Evolutionary conservation across 2,888 invertebrate species (phyloP).

Genomic region (Leptinotarsa tumamoca): DNA sequence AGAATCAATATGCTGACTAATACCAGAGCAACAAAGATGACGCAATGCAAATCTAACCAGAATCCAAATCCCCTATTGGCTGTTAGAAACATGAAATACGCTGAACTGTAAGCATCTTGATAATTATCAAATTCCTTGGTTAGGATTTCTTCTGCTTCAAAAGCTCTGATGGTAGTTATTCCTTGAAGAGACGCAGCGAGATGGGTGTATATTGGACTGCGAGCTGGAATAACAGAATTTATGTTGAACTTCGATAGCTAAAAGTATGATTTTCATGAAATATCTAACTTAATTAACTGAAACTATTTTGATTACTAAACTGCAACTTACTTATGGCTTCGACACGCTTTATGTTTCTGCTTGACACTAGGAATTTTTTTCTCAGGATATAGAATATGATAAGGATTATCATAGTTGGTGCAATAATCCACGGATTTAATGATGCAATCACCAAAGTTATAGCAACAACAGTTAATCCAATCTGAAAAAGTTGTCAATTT

Average conservation of each 20-base stretch:
- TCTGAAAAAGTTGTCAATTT: slow-evolving; percentile 41
- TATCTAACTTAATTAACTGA: not conserved
- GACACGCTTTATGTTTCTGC: slow-evolving; percentile 77
- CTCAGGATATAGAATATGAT: slow-evolving; percentile 74
- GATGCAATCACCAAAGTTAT: slow-evolving; percentile 74
- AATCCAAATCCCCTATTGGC: slow-evolving; percentile 78
- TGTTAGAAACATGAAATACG: slow-evolving; percentile 76
- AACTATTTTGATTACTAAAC: not conserved
- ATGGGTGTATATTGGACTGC: slow-evolving; percentile 83
- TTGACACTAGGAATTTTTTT: slow-evolving; percentile 76
- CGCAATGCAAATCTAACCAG: slow-evolving; percentile 76
- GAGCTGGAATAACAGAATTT: slow-evolving; percentile 67
- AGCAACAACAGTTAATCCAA: slow-evolving; percentile 44
- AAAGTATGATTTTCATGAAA: not conserved
- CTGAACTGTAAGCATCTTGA: slow-evolving; percentile 76
- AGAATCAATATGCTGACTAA: slow-evolving; percentile 75
- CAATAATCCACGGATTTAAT: slow-evolving; percentile 75
- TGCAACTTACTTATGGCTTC: slow-evolving; percentile 68
- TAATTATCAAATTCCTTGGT: slow-evolving; percentile 72
- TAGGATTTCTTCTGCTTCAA: slow-evolving; percentile 74
- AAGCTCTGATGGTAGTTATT: slow-evolving; percentile 80
- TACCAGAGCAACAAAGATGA: slow-evolving; percentile 74
- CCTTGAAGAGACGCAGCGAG: slow-evolving; percentile 82
- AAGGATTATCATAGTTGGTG: slow-evolving; percentile 74
- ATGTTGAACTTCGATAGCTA: not conserved